Conservation (phyloP, 2,888 invertebrate species). For the Eugnorisma glareosa region DNA sequence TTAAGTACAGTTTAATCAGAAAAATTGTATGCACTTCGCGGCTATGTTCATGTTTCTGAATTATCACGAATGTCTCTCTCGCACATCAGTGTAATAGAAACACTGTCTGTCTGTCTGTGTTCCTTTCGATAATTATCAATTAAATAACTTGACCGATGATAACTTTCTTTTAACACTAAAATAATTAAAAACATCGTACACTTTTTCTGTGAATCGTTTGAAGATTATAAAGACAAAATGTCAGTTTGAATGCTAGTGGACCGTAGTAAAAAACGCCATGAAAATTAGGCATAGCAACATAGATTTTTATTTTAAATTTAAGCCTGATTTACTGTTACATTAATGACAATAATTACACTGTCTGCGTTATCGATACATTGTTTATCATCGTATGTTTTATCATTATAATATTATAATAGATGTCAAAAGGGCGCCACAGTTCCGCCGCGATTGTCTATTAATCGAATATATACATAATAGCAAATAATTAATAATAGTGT, state of each 20-base stretch:
- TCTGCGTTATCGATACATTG: conserved; percentile 17
- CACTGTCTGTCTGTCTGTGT: background rate
- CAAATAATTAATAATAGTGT: conserved; percentile 9
- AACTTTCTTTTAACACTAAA: background rate
- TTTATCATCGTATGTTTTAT: conserved; percentile 33
- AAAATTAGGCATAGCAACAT: background rate
- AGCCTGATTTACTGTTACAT: background rate
- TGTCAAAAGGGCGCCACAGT: conserved; percentile 43
- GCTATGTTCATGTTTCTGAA: background rate
- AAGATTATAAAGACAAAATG: background rate
- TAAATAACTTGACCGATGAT: background rate
- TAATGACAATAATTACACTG: background rate
- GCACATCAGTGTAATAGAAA: background rate
- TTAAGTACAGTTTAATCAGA: background rate
- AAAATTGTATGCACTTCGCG: background rate
- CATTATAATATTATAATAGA: conserved; percentile 14
- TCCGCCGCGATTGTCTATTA: conserved; percentile 46
- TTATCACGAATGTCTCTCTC: background rate
- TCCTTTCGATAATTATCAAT: background rate
- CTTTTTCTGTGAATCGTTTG: background rate
- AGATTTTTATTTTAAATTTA: background rate
- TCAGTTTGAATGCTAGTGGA: background rate
- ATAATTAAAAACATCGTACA: background rate
- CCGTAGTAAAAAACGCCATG: background rate
- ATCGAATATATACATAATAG: conserved; percentile 19